These are phyloP conservation scores for Ellobius talpinus DNA, from an alignment of 2,113 vertebrate species.

Conservation along the genomic window DNA sequence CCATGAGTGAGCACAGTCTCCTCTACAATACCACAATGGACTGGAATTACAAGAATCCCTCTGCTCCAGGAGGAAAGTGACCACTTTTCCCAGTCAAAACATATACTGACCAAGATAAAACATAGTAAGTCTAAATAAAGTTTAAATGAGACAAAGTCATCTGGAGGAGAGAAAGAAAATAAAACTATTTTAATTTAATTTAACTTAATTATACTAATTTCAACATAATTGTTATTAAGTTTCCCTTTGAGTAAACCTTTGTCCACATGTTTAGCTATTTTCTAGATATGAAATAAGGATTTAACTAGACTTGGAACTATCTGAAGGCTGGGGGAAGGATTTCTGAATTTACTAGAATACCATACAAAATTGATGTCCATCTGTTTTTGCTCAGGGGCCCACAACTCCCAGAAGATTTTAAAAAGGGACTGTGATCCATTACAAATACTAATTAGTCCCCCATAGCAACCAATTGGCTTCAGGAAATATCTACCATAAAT, in stretches of 20 bases:
- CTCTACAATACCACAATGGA: neutral
- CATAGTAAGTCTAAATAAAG: neutral
- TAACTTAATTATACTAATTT: neutral
- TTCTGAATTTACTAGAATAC: neutral
- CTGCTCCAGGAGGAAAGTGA: neutral
- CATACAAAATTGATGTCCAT: neutral
- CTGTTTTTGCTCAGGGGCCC: neutral
- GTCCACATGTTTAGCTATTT: neutral
- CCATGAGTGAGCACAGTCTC: neutral
- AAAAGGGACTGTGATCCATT: neutral
- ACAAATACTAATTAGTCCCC: neutral
- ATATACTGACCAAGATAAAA: neutral
- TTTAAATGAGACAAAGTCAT: slow-evolving; percentile 3
- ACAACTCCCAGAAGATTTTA: neutral
- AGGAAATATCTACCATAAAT: neutral
- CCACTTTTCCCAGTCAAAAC: neutral
- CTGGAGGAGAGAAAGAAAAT: neutral
- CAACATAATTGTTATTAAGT: neutral
- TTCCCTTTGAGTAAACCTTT: neutral
- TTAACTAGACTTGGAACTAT: neutral
- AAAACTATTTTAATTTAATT: neutral
- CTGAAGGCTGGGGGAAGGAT: neutral
- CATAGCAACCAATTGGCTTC: neutral
- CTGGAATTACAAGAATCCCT: neutral
- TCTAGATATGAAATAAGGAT: neutral